Percentiles rank a stretch among this genome's conserved stretches.
Evolutionary conservation across 2,797 vertebrate species (phyloP).

Genomic region (Bradypodion pumilum): DNA sequence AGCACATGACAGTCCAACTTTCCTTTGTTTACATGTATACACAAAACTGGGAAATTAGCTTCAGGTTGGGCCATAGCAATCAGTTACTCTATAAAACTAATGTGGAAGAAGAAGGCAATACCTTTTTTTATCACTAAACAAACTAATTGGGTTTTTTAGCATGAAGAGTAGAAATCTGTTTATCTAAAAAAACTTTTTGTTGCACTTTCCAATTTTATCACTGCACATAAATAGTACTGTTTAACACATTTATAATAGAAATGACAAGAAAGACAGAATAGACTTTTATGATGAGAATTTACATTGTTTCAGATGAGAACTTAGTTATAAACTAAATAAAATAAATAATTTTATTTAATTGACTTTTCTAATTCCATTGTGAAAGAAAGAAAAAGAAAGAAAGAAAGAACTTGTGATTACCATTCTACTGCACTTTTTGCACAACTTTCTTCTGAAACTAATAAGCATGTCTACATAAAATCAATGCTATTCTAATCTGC

Average conservation of each 20-base stretch:
- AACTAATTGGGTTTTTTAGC: no score
- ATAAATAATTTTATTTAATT: not conserved
- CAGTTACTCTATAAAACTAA: no score
- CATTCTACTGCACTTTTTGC: no score
- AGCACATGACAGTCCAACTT: no score
- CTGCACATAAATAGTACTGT: not conserved
- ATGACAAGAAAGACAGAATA: not conserved
- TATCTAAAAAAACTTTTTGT: not conserved
- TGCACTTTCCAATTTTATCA: not conserved
- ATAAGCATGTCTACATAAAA: constrained; percentile 4
- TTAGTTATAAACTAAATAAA: not conserved
- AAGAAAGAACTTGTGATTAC: not conserved
- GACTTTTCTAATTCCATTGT: not conserved
- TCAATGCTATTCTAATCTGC: not conserved
- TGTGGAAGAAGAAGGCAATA: no score
- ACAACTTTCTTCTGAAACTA: not conserved
- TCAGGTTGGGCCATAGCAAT: no score
- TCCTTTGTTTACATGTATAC: no score
- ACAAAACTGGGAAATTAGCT: no score
- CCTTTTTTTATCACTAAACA: no score
- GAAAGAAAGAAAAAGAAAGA: not conserved
- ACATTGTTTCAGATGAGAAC: not conserved
- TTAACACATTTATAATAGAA: not conserved
- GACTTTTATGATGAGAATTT: not conserved
- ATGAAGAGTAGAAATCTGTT: no score